Evolutionary conservation across 2,888 invertebrate genomes (phyloP), one percentile per base, ranked within the genome.

Genomic region (Brachyopa scutellaris): DNA sequence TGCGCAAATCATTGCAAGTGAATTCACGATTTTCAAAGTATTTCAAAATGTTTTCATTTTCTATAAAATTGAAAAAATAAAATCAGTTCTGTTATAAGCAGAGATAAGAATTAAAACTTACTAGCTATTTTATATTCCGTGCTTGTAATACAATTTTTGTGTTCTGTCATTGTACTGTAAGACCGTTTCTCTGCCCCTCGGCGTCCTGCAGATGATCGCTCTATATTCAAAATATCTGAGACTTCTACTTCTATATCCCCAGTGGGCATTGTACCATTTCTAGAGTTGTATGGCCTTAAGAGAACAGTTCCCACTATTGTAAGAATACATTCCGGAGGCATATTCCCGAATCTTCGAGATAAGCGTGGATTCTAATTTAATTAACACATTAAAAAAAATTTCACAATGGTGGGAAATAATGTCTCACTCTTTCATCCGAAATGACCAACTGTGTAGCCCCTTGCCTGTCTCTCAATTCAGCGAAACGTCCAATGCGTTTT

Each of bases 391-490:
- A 23, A 26, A 15, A 1, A 45, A 59, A 55, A 42, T 72, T 70
- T 66, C 38, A 26, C 21, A 36, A 79, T 17, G 19, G 38, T 23
- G 0, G 9, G 5, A 2, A 13, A 21, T 7, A 3, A 15, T 26
- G 7, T n/a, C 67, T 61, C 84, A 87, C 88, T 78, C 87, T 88
- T 64, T 90, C 90, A 61, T 90, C 89, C 19, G 87, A 85, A 13
- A 90, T 88, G 5, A 93, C 89, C 45, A 94, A 88, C 87, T 95
- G 95, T 8, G 92, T 92, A 2, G 90, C 88, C 2, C 94, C 95
- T 86, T 92, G 92, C 5, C 92, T 90, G 89, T 95, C 95, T 59
- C 93, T 89, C 0, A 95, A 86, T 29, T 93, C 91, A 0, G 94
- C 88, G 87, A 95, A 94, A 21, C 91, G 90, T 1, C 92, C 91